Evolutionary conservation across 2,797 vertebrate genomes (phyloP).

Genomic region (Tangara arthus): DNA sequence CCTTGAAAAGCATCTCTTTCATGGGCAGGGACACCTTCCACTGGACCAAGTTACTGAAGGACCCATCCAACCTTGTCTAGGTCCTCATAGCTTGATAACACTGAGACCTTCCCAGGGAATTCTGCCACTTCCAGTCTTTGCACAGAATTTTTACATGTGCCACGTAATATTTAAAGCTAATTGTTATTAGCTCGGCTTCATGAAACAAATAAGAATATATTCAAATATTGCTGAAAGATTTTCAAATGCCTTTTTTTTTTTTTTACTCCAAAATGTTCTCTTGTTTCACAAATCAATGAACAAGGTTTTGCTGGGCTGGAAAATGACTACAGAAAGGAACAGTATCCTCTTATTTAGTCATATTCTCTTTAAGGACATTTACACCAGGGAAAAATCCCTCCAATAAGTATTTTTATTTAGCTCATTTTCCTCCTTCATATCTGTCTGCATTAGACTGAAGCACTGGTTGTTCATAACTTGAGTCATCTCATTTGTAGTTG

Average conservation of each 20-base stretch:
- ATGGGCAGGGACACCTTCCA: not conserved
- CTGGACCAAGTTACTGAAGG: not conserved
- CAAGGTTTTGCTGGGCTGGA: not conserved
- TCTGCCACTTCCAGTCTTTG: not conserved
- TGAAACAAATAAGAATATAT: not conserved
- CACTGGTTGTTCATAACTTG: not conserved
- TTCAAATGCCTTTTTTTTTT: not conserved
- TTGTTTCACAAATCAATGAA: not conserved
- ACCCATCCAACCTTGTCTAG: not conserved
- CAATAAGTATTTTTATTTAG: slow-evolving; percentile 41
- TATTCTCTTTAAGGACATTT: not conserved
- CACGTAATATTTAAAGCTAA: not conserved
- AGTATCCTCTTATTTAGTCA: not conserved
- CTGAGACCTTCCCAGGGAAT: not conserved
- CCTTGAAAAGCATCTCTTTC: not conserved
- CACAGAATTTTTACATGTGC: not conserved
- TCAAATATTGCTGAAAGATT: not conserved
- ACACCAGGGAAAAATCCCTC: slow-evolving; percentile 22
- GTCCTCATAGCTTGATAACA: not conserved
- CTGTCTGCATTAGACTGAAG: not conserved
- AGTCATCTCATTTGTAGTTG: slow-evolving; percentile 2
- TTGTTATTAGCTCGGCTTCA: not conserved
- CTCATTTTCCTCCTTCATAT: slow-evolving; percentile 17
- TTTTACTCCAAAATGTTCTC: not conserved
- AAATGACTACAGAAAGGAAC: not conserved